These are phyloP conservation scores for Pelosia muscerda DNA, from an alignment of 2,888 invertebrate genomes.

Conservation along the genomic window DNA sequence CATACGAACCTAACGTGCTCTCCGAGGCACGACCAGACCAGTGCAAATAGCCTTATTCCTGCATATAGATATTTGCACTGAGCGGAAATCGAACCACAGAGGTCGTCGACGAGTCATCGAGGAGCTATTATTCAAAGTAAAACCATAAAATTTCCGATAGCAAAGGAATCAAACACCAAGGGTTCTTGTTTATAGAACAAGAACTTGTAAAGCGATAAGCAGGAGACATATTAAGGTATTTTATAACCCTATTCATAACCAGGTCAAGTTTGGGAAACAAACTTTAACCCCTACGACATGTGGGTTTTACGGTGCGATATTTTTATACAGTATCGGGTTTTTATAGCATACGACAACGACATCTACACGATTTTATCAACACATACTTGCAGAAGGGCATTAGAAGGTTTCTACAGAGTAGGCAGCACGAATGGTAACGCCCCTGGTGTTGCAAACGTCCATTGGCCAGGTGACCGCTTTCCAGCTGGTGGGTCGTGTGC, in stretches of 20 bases:
- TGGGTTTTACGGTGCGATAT: slow-evolving; percentile 21
- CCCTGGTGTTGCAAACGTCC: no score
- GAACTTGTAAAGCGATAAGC: slow-evolving; percentile 18
- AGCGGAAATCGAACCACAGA: no score
- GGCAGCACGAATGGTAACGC: no score
- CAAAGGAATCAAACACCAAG: background rate
- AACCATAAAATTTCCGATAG: background rate
- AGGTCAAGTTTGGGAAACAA: slow-evolving; percentile 9
- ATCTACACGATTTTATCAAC: background rate
- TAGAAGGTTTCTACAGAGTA: no score
- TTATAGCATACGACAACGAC: slow-evolving; percentile 7
- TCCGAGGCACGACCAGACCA: no score
- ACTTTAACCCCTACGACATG: slow-evolving; percentile 20
- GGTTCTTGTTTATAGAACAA: slow-evolving; percentile 3
- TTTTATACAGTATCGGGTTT: slow-evolving; percentile 9
- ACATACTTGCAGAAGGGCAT: no score
- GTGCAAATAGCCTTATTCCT: no score
- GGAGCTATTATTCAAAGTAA: background rate
- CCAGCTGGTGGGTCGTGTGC: no score
- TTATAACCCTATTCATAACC: slow-evolving; percentile 18
- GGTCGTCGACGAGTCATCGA: no score
- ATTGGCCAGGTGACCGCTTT: no score
- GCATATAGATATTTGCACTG: no score
- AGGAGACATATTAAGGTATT: slow-evolving; percentile 16
- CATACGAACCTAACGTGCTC: no score